Evolutionary conservation across 2,797 vertebrate genomes (phyloP), one percentile per base, ranked within the genome.

Genomic region (Poliocrania exsul): DNA sequence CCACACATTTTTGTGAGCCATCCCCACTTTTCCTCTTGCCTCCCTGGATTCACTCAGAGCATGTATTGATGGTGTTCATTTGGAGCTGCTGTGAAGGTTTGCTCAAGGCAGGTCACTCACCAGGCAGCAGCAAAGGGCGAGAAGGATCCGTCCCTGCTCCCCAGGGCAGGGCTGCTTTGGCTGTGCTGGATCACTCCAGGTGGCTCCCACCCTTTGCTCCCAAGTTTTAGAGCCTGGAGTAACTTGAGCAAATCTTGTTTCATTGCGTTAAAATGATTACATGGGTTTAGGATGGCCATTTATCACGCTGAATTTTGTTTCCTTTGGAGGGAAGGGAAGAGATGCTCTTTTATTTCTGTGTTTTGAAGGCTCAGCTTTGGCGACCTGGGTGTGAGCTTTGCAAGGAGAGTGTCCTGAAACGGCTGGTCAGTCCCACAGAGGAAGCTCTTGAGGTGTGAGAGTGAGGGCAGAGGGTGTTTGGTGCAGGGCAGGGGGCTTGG

Each of bases 221-320:
- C 3, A 88, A 95, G 72, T 91, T 96, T 96, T 58, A 93, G 72
- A 91, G 92, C 92, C 82, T 92, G 69, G n/a, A 92, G 92, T 92
- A 75, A 88, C 89, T 92, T 2, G 5, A 79, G 54, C 28, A 92
- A 96, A 91, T 91, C 91, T 94, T 21, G 56, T 94, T 97, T 93
- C 49, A 2, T 88, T 90, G 82, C 1, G 13, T 73, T 93, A 90
- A 86, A 92, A 81, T 71, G 82, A 92, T 95, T 92, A 94, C 83
- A 53, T 82, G 83, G 80, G 70, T 85, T 95, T 95, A 95, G 72
- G 90, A 38, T 86, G 78, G 88, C 62, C 86, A 88, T 92, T 92
- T 94, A 90, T 86, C 92, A 90, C 0, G 4, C 73, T 90, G 57
- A 79, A 90, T 93, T 88, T 88, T 88, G 51, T 90, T 94, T 92